These are phyloP conservation scores for Eulemur macaco DNA, from an alignment of 2,113 vertebrate genomes.

Conservation along the genomic window DNA sequence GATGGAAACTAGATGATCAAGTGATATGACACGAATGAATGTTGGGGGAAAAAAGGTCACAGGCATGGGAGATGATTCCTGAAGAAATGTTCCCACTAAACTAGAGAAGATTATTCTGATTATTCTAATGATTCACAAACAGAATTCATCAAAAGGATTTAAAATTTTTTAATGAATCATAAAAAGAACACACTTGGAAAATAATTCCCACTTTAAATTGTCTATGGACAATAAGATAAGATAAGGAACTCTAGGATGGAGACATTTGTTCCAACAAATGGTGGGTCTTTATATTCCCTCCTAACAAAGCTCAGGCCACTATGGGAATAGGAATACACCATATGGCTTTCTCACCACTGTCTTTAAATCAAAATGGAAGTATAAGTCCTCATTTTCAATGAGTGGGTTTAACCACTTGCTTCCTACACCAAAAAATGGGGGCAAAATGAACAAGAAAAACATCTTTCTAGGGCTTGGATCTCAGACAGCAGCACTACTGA, in stretches of 20 bases:
- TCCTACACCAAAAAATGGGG: background rate
- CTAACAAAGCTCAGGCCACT: background rate
- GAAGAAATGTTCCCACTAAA: conserved; percentile 19
- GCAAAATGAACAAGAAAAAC: background rate
- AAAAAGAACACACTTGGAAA: conserved; percentile 8
- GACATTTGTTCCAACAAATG: background rate
- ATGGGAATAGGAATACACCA: background rate
- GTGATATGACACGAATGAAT: background rate
- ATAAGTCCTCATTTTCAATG: background rate
- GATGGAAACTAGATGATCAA: background rate
- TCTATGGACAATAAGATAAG: background rate
- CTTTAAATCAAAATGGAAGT: conserved; percentile 25
- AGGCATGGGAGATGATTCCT: background rate
- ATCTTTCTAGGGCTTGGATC: background rate
- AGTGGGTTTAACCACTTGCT: background rate
- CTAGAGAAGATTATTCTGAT: conserved; percentile 37
- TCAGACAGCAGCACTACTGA: background rate
- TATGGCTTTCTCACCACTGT: background rate
- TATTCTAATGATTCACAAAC: conserved; percentile 44
- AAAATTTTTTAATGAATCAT: background rate
- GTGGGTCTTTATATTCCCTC: background rate
- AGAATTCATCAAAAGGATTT: background rate
- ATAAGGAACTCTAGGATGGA: background rate
- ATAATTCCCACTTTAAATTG: conserved; percentile 42
- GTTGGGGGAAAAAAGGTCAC: background rate